phyloP scores from a whole-genome alignment of 2,797 vertebrate species.

The Cryptoblepharus egeriae region DNA sequence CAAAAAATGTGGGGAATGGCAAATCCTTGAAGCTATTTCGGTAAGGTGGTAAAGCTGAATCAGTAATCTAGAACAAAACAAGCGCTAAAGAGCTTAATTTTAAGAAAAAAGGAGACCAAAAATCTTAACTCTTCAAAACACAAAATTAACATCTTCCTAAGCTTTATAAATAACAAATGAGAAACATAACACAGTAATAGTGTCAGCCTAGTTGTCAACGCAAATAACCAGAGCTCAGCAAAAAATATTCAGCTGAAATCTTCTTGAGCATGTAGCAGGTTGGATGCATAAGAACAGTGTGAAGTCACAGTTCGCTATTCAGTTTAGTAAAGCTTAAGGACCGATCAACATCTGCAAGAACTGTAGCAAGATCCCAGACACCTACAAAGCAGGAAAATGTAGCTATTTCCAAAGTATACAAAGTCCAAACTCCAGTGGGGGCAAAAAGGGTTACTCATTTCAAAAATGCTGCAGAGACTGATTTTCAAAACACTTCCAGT shows the following conservation, averaged over 20 bases:
- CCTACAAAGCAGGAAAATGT: constrained; percentile 11
- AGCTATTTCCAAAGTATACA: background rate
- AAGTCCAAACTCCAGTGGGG: background rate
- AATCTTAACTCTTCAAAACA: background rate
- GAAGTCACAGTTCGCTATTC: constrained; percentile 20
- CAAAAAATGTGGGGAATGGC: constrained; percentile 93
- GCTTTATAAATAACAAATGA: background rate
- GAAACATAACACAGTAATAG: accelerated
- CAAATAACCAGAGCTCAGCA: constrained; percentile 15
- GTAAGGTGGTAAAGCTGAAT: constrained; percentile 79
- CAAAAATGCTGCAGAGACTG: background rate
- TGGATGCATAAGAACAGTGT: background rate
- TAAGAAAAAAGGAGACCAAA: background rate
- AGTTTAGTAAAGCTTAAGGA: constrained; percentile 30
- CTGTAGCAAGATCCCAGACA: background rate
- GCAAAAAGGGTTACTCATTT: background rate
- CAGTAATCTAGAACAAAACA: constrained; percentile 82
- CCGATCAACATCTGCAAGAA: background rate
- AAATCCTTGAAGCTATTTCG: constrained; percentile 75
- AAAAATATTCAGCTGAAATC: constrained; percentile 18
- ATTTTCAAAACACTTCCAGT: too few species aligned
- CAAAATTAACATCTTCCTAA: background rate
- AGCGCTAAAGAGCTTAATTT: constrained; percentile 32
- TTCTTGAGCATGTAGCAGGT: constrained; percentile 11
- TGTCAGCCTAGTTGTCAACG: background rate